Base-by-base conservation (phyloP, 2,888 invertebrate species). In the Eristalis intricaria region DNA sequence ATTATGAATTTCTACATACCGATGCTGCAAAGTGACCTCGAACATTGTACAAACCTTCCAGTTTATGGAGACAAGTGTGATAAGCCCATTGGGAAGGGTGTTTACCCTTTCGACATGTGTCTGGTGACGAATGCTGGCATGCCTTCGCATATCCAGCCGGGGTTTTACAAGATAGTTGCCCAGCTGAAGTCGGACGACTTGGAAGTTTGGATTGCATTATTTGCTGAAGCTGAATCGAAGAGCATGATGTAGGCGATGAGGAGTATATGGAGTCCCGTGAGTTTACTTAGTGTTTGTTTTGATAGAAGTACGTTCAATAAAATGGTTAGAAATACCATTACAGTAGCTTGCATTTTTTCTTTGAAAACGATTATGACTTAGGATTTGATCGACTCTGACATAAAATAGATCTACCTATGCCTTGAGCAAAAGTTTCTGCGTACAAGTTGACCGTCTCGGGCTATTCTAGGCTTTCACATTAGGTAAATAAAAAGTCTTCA, bases 71-170 rank as follows among this genome's bases (percentile, higher is more conserved):
- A 56, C 2, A 58, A 1, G 1, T 81, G 38, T 23, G 63, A 81
- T 3, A 22, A 4, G 3, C 75, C 75, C 13, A 40, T 81, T 13
- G 1, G 5, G 4, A 75, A 63, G 58, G 58, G 29, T 0, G 32
- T 10, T 0, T 81, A 76, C 43, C 0, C 11, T 10, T 64, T 81
- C 1, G 60, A 81, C 50, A 76, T 56, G 32, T 81, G 81, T 8
- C 11, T 58, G 10, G n/a, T 81, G 0, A 7, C 75, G 11, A 76
- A 63, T 32, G 69, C 29, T 1, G 69, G 13, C 15, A 81, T 76
- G 81, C 75, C 81, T 10, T 61, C 68, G 3, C 75, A 81, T 26
- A 2, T 81, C 1, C 69, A 69, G 19, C 81, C 81, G 8, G 81
- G 81, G 11, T n/a, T 38, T n/a, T 81, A 81, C 40, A 81, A 38